phyloP scores from a whole-genome alignment of 2,113 vertebrate genomes.

The Raja brachyura region DNA sequence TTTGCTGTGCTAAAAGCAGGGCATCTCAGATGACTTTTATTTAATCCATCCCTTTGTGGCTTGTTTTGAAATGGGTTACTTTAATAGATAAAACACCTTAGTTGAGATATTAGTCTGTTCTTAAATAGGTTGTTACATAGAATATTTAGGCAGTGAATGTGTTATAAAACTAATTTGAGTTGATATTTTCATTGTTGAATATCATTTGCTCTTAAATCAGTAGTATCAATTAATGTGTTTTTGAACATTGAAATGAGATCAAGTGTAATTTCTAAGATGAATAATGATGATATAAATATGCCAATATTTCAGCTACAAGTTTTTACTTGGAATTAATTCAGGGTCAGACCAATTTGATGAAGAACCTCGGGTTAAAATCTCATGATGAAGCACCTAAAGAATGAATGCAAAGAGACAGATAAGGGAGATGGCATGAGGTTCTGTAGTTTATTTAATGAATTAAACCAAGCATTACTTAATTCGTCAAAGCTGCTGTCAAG shows the following conservation, averaged over 20 bases:
- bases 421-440: constrained; percentile 26
- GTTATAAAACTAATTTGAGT: background rate
- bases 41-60: background rate
- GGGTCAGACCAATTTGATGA: background rate
- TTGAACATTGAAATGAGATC: background rate
- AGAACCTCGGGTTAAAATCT: constrained; percentile 8
- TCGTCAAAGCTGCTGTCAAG: background rate
- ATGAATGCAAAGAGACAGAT: constrained; percentile 27
- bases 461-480: constrained; percentile 31
- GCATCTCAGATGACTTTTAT: background rate
- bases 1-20: background rate
- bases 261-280: background rate
- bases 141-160: background rate
- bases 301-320: background rate
- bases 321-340: background rate
- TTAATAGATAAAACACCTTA: background rate
- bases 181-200: background rate
- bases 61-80: background rate
- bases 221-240: constrained; percentile 7
- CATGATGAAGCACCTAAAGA: constrained; percentile 24
- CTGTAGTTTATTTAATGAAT: constrained; percentile 33
- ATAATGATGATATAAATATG: background rate
- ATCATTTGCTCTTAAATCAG: background rate
- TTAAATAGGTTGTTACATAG: background rate
- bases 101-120: background rate